Base-by-base conservation (phyloP, 2,888 invertebrate genomes). In the Conistra vaccinii region DNA sequence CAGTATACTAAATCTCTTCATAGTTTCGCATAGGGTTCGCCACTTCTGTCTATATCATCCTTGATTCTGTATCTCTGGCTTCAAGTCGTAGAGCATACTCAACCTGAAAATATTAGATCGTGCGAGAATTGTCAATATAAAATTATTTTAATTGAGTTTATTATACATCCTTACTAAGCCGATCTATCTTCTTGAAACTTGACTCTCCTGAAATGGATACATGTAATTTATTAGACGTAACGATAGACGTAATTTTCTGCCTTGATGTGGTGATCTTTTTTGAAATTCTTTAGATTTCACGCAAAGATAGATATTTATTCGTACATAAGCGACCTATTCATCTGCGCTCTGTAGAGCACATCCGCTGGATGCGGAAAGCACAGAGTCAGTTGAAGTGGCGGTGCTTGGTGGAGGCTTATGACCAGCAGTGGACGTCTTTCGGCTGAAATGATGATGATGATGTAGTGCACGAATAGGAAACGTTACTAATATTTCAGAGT, bases 401-500 rank as follows among this genome's bases (percentile, higher is more conserved):
- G 48, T 20, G 45, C 45, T 20, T 20, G 45, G 5, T 17, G 20
- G 20, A 48, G 45, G 45, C 6, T 20, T 48, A 48, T 48, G 45
- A 20, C 45, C 45, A 48, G 48, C 48, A 6, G 48, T 20, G 48
- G 48, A 7, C 7, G 7, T 48, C 17, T 48, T 48, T 48, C 48
- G 48, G 48, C 48, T 20, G 20, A 20, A 48, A 48, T 48, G 20
- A 48, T 48, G 20, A 45, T 45, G 20, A 20, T 48, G 20, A 48
- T 17, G 6, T 42, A 32, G 17, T 5, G 20, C 12, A 78, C n/a
- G 10, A 26, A 72, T 26, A 6, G 5, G 0, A 55, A 75, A 32
- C 12, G 1, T 67, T 75, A 51, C 51, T 53, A 63, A 61, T 55
- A 66, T 74, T 55, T 58, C 26, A 66, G 23, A 65, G 48, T 58